These are phyloP conservation scores for Camptogramma bilineatum DNA, from an alignment of 2,888 invertebrate genomes.

Conservation along the genomic window DNA sequence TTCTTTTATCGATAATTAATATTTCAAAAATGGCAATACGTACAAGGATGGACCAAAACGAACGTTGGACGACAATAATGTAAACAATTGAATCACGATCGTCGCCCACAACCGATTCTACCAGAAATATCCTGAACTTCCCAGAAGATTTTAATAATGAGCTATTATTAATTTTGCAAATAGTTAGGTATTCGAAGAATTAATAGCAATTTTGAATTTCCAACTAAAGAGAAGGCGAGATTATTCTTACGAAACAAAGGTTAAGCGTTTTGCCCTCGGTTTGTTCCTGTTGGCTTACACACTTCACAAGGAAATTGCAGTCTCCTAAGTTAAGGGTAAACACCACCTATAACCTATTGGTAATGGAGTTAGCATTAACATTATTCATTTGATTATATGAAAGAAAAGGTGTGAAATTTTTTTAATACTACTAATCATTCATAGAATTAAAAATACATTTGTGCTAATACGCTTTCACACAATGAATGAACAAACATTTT, in stretches of 20 bases:
- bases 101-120: conserved; percentile 40
- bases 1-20: too few relatives aligned
- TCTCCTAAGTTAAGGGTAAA: not conserved
- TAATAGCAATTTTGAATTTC: conserved; percentile 7
- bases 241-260: conserved; percentile 1
- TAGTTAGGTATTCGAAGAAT: conserved; percentile 5
- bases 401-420: not conserved
- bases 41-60: conserved; percentile 58
- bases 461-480: not conserved
- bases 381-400: not conserved
- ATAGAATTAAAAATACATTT: not conserved
- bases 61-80: conserved; percentile 48
- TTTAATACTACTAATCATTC: not conserved
- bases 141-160: conserved; percentile 6
- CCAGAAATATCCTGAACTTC: conserved; percentile 25
- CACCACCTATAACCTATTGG: not conserved
- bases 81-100: conserved; percentile 68
- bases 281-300: not conserved
- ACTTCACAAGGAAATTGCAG: not conserved
- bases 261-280: not conserved
- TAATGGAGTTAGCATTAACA: not conserved
- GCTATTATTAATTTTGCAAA: not conserved
- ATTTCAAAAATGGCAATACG: not conserved
- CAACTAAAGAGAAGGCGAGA: conserved; percentile 3
- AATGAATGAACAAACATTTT: conserved; percentile 22